phyloP scores from a whole-genome alignment of 2,113 vertebrate species.

The Nothobranchius furzeri region DNA sequence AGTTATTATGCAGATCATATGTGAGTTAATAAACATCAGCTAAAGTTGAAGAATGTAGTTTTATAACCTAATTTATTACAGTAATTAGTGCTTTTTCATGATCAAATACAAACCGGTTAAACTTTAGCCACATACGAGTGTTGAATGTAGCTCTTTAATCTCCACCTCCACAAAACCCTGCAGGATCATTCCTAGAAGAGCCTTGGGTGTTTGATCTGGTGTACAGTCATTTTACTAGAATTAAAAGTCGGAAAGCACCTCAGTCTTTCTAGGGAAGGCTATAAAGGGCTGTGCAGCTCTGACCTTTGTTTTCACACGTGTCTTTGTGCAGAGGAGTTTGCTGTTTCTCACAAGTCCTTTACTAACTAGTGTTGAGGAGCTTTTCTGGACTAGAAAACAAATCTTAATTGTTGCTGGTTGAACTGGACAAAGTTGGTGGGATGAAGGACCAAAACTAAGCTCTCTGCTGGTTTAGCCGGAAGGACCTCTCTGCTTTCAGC shows the following conservation, averaged over 20 bases:
- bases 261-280: neutral
- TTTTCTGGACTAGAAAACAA: neutral
- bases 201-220: neutral
- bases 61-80: no score
- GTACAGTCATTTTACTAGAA: neutral
- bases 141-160: neutral
- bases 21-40: no score
- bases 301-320: no score
- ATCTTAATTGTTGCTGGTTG: neutral
- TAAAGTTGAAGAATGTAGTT: no score
- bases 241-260: neutral
- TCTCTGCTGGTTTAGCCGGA: neutral
- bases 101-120: no score
- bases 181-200: neutral
- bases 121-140: no score
- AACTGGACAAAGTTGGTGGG: neutral
- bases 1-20: no score
- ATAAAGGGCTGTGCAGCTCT: neutral
- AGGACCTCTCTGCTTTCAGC: neutral
- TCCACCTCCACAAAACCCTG: constrained; percentile 2
- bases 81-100: no score
- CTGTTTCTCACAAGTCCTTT: no score
- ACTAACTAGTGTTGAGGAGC: no score
- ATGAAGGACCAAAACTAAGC: neutral
- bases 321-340: neutral